Conservation (phyloP, 2,797 vertebrate species). For the Ptychadena robeensis region DNA sequence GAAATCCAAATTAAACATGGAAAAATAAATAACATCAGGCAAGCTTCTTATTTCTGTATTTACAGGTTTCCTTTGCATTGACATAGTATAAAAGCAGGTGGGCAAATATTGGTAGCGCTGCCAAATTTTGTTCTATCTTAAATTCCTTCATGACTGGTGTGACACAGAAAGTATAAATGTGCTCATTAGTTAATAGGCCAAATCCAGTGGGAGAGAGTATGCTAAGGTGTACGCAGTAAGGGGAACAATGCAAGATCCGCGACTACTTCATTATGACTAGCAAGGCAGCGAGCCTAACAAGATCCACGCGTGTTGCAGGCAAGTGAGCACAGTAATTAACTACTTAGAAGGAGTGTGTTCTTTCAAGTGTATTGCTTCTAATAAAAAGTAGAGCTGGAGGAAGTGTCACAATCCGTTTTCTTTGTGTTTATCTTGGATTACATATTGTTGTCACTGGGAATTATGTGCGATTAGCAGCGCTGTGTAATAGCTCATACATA, state of each 20-base stretch:
- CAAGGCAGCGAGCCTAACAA: conserved; percentile 7
- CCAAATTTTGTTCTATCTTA: too few relatives aligned
- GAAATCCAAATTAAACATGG: too few relatives aligned
- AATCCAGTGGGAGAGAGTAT: background rate
- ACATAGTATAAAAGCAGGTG: too few relatives aligned
- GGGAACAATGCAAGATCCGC: conserved; percentile 9
- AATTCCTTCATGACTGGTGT: background rate
- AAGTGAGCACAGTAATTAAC: conserved; percentile 18
- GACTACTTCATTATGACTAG: conserved; percentile 15
- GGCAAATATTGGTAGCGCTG: too few relatives aligned
- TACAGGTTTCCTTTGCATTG: too few relatives aligned
- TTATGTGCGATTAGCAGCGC: background rate
- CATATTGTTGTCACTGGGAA: conserved; percentile 20
- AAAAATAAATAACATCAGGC: too few relatives aligned
- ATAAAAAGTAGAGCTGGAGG: background rate
- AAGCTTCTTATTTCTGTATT: too few relatives aligned
- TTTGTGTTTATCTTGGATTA: conserved; percentile 17
- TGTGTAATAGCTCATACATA: background rate
- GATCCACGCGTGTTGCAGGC: conserved; percentile 2
- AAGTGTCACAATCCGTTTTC: background rate
- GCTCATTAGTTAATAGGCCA: background rate
- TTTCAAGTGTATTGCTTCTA: conserved; percentile 1
- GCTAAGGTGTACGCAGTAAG: background rate
- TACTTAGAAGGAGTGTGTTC: conserved; percentile 3
- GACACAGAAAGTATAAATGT: background rate